Percentiles rank a stretch among this genome's conserved stretches.
phyloP scores from a whole-genome alignment of 2,888 invertebrate species.

The Microdon myrmicae region DNA sequence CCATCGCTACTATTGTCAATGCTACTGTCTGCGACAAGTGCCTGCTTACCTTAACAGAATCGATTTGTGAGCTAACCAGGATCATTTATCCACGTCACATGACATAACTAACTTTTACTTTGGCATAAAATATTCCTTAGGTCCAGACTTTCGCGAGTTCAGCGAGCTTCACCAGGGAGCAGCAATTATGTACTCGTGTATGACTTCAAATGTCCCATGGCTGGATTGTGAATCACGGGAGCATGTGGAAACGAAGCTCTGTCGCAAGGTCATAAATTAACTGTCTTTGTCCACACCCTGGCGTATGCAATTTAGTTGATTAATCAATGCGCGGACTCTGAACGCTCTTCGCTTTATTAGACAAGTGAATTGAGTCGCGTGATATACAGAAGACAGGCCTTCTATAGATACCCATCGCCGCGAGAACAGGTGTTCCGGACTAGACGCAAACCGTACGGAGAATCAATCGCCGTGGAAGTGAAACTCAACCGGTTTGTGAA shows the following conservation, averaged over 20 bases:
- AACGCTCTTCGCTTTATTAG: constrained; percentile 26
- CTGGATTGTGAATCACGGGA: constrained; percentile 14
- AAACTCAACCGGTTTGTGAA: constrained; percentile 13
- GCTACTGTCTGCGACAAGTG: constrained; percentile 8
- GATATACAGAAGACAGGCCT: constrained; percentile 38
- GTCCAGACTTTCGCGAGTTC: background rate
- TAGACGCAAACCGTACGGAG: constrained; percentile 1
- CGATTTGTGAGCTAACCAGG: constrained; percentile 49
- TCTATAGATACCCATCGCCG: constrained; percentile 17
- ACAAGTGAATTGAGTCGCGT: constrained; percentile 30
- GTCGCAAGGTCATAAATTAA: constrained; percentile 42
- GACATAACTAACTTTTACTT: constrained; percentile 29
- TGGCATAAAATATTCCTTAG: background rate
- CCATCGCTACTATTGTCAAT: constrained; percentile 14
- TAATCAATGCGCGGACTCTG: constrained; percentile 23
- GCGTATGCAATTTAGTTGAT: constrained; percentile 22
- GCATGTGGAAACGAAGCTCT: constrained; percentile 13
- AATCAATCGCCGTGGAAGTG: constrained; percentile 8
- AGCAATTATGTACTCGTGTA: constrained; percentile 34
- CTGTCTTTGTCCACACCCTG: background rate
- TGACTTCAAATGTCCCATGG: constrained; percentile 13
- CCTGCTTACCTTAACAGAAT: constrained; percentile 23
- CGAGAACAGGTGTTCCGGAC: constrained; percentile 30
- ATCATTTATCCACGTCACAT: constrained; percentile 45
- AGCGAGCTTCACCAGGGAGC: constrained; percentile 15